Conservation (phyloP, 35 echinoderm and acorn worm genomes). For the Lytechinus variegatus region DNA sequence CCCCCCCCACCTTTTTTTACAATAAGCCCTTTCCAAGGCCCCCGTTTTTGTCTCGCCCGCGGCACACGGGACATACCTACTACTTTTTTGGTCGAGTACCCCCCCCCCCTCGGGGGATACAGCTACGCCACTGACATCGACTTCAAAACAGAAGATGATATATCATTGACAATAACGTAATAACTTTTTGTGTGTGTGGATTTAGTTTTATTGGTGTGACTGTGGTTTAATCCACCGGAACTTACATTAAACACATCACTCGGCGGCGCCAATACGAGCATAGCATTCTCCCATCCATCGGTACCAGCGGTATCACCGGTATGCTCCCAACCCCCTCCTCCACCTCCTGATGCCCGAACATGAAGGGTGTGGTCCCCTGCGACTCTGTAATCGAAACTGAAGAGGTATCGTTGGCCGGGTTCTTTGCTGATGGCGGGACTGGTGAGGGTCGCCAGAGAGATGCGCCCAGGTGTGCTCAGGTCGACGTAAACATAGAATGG, state of each 20-base stretch:
- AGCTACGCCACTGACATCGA: no score
- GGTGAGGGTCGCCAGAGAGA: background rate
- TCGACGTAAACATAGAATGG: background rate
- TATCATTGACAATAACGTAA: no score
- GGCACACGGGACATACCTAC: no score
- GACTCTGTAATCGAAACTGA: background rate
- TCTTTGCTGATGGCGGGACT: background rate
- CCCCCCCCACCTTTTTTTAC: no score
- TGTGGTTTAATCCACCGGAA: background rate
- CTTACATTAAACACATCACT: conserved; percentile 15
- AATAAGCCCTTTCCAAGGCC: no score
- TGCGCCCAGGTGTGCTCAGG: background rate
- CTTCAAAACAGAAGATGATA: no score
- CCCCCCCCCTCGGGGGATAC: no score
- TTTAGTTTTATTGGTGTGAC: no score
- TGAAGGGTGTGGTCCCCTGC: conserved; percentile 28
- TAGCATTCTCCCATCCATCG: background rate
- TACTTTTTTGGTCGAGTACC: no score
- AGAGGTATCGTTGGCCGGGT: background rate
- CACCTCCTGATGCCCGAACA: background rate
- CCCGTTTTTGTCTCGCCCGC: no score
- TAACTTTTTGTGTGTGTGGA: no score
- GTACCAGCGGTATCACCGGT: background rate
- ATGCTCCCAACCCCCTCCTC: conserved; percentile 7
- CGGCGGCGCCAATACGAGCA: background rate